Evolutionary conservation across 2,113 vertebrate species (phyloP).

Genomic region (human): GRCh38 chr18:30308001-30308500

Average conservation of each 20-base stretch:
- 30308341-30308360: not conserved
- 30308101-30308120: not conserved
- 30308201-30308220: not conserved
- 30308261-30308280: not conserved
- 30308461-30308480: not conserved
- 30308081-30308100: not conserved
- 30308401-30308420: not conserved
- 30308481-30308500: not conserved
- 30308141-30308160: not conserved
- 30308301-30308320: not conserved
- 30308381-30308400: not conserved
- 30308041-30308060: not conserved
- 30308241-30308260: not conserved
- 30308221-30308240: not conserved
- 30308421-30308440: not conserved
- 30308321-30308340: no score
- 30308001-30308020: not conserved
- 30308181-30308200: not conserved
- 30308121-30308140: not conserved
- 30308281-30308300: not conserved
- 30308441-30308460: not conserved
- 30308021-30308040: not conserved
- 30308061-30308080: not conserved
- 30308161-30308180: not conserved
- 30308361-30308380: not conserved